Evolutionary conservation across 2,888 invertebrate species (phyloP).

Genomic region (Phragmatobia fuliginosa): DNA sequence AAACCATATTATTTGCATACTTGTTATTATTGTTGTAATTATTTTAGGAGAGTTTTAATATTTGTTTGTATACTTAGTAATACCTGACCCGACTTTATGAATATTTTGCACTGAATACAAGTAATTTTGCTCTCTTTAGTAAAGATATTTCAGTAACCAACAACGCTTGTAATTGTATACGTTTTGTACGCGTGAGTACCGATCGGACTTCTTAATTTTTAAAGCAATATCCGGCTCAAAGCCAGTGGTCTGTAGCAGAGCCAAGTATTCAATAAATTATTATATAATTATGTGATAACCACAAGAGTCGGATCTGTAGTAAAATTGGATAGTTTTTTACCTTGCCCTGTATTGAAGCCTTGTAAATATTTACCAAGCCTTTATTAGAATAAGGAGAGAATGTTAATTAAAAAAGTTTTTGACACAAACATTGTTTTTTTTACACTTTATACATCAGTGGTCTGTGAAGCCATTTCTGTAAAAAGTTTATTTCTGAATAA

Average conservation of each 20-base stretch:
- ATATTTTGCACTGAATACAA: conserved; percentile 61
- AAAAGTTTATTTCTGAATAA: too few relatives aligned
- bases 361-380: conserved; percentile 86
- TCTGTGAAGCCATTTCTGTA: too few relatives aligned
- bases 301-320: conserved; percentile 72
- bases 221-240: conserved; percentile 55
- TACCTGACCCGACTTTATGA: conserved; percentile 70
- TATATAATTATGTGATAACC: conserved; percentile 72
- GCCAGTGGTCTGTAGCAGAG: conserved; percentile 64
- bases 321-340: conserved; percentile 83
- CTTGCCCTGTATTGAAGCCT: conserved; percentile 85
- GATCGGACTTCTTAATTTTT: conserved; percentile 22
- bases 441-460: too few relatives aligned
- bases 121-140: conserved; percentile 59
- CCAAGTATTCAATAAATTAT: conserved; percentile 70
- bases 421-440: conserved; percentile 71
- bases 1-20: conserved; percentile 74
- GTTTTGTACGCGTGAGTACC: conserved; percentile 35
- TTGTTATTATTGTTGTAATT: conserved; percentile 84
- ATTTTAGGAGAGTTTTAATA: conserved; percentile 85
- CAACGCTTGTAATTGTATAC: conserved; percentile 51
- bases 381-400: conserved; percentile 82
- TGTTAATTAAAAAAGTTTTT: conserved; percentile 82
- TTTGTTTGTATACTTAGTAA: conserved; percentile 78
- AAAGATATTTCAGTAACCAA: conserved; percentile 39